Evolutionary conservation across 2,888 invertebrate genomes (phyloP), one percentile per base, ranked within the genome.

Genomic region (Bombylius major): DNA sequence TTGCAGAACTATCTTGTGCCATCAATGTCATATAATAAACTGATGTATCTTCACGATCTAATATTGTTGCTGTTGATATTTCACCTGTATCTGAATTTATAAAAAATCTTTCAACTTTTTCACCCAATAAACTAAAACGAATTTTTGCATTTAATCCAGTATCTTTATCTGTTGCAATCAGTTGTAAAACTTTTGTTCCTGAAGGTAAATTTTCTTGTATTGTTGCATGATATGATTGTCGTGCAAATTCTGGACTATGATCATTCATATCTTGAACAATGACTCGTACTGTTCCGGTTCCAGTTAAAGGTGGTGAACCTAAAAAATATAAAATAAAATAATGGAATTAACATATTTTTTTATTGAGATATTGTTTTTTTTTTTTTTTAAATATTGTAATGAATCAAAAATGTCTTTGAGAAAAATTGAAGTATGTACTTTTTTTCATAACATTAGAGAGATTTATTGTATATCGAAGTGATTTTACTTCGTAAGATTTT

Each of bases 181-280:
- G 86, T 58, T 82, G 81, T 9, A 90, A 77, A 4, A 95, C 88
- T 66, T 83, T 79, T 0, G 89, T 86, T 34, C 88, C 89, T 14
- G 83, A 71, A 4, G 88, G 83, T 54, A 86, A 76, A 71, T 96
- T 95, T 77, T 97, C 97, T 62, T 82, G 78, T 0, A 96, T 84
- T 51, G 76, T 78, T 0, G 87, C 86, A 63, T 81, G 82, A 70
- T 93, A 93, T 55, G 84, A 84, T 67, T 88, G 86, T 54, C 87
- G 79, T 65, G 84, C 85, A 71, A 96, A 96, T 65, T 86, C 84
- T 0, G 96, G 96, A 63, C 85, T 84, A 71, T 95, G 92, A 70
- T 96, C 96, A 72, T 96, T 96, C 56, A 92, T 87, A 72, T 97
- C 97, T 75, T 92, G 88, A 11, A 97, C 94, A 54, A 89, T 79